Base-by-base conservation (phyloP, 2,888 invertebrate genomes). In the Oligia fasciuncula region DNA sequence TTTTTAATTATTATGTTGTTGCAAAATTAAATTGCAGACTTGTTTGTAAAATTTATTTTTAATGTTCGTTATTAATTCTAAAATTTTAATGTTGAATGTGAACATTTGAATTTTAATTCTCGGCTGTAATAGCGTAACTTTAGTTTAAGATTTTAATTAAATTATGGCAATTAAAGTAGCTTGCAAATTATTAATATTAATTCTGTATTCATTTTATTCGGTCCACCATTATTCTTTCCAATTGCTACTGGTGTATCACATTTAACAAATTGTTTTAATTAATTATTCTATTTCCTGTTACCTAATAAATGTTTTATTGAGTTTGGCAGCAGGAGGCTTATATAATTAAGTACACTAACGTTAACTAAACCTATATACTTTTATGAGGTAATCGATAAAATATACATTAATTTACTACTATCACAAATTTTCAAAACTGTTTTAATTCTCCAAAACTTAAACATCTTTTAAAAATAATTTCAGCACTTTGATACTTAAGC, bases 1-100 rank as follows among this genome's bases (percentile, higher is more conserved):
- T 75, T 83, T 81, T 75, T 81, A 81, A 82, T 88, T 72, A 85
- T 86, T 72, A 80, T 75, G 80, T 79, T 76, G 69, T 81, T 79
- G 49, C 75, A 75, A 79, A 87, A 81, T 78, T 29, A 78, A 77
- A 73, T 73, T 46, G 79, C 79, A 40, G n/a, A 69, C 49, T 71
- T 68, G 60, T 83, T 74, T 68, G n/a, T 76, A 60, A 77, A 73
- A 73, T 73, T 73, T 60, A 72, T 73, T 72, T 67, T 81, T 81
- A 85, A 74, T 68, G 35, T 63, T 40, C 40, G 29, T 68, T n/a
- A 67, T 84, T 77, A 71, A 70, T 73, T 86, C 35, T 43, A 49
- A 23, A 68, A 40, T 54, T 51, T 51, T 51, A 57, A 40, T 46
- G 23, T 49, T 71, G 11, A 54, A 67, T 74, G 40, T 46, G 57